Base-by-base conservation (phyloP, 2,113 vertebrate genomes). In the Siniperca chuatsi region DNA sequence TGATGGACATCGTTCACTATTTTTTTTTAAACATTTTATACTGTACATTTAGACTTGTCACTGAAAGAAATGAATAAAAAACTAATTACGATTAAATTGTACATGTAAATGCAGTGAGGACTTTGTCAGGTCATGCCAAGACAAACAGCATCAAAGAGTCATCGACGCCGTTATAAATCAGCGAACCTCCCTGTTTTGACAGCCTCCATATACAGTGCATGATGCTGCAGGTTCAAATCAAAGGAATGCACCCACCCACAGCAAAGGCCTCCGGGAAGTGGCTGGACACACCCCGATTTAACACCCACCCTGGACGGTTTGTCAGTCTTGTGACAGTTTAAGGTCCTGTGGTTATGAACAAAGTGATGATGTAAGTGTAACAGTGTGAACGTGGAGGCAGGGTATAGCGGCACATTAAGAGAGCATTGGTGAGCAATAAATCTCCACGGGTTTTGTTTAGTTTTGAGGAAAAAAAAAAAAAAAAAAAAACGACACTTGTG, bases 191-290 rank as follows among this genome's bases (percentile, higher is more conserved):
- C 67, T 81, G 62, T 76, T 88, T 37, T 61, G 72, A 78, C 82
- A 89, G 72, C 79, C 72, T 75, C 18, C 35, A 25, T 2, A 78
- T 64, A 52, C 84, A 37, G 35, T 6, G 5, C 35, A 81, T 76
- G 76, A 92, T 42, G 20, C 79, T 76, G 82, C 89, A 90, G 72
- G 90, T 89, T 85, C 55, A 75, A 55, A 61, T 83, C 71, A 48
- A 54, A 75, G 72, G 84, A 89, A 92, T 76, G 83, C 33, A 69
- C 48, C 48, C 84, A 37, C 84, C 73, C 81, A 78, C 48, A 11
- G 72, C 77, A 74, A 65, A 89, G 85, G 77, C 68, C 48, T 87
- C 23, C 82, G 93, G 90, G 90, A 85, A 73, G 80, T 11, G 18
- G 4, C 69, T 6, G n/a, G 83, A 83, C 92, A 90, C 90, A 65